These are phyloP conservation scores for Malaclemys terrapin DNA, from an alignment of 2,113 vertebrate genomes.

Conservation along the genomic window DNA sequence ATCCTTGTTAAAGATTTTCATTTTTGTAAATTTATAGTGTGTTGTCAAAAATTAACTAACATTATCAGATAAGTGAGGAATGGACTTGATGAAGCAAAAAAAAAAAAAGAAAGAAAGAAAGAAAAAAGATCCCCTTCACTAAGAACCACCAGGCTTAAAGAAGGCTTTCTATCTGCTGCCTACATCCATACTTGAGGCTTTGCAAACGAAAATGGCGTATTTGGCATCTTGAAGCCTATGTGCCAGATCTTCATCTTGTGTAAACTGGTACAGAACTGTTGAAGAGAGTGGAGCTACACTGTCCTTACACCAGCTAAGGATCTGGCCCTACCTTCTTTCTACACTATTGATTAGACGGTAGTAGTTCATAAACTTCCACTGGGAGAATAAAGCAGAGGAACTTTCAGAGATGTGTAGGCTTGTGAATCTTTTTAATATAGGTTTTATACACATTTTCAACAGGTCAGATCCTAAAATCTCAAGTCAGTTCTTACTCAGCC, in stretches of 20 bases:
- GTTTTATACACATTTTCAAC: background rate
- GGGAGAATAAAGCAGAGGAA: background rate
- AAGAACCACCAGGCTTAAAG: constrained; percentile 32
- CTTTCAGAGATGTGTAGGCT: background rate
- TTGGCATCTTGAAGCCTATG: background rate
- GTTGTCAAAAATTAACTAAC: constrained; percentile 22
- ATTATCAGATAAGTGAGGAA: constrained; percentile 43
- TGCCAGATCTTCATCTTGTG: background rate
- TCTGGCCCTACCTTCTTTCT: background rate
- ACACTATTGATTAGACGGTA: background rate
- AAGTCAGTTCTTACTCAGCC: background rate
- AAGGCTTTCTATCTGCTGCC: background rate
- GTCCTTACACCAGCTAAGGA: background rate
- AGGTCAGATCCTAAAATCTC: background rate
- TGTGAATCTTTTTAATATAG: background rate
- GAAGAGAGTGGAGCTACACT: background rate
- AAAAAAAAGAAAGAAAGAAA: background rate
- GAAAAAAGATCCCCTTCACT: background rate
- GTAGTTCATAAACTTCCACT: background rate
- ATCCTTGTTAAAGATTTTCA: constrained; percentile 72
- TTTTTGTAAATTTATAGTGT: constrained; percentile 23
- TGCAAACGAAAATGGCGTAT: background rate
- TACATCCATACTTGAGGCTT: accelerated
- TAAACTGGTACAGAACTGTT: background rate
- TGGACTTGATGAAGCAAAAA: constrained; percentile 27